These are phyloP conservation scores for Diarsia dahlii DNA, from an alignment of 2,888 invertebrate species.

Conservation along the genomic window DNA sequence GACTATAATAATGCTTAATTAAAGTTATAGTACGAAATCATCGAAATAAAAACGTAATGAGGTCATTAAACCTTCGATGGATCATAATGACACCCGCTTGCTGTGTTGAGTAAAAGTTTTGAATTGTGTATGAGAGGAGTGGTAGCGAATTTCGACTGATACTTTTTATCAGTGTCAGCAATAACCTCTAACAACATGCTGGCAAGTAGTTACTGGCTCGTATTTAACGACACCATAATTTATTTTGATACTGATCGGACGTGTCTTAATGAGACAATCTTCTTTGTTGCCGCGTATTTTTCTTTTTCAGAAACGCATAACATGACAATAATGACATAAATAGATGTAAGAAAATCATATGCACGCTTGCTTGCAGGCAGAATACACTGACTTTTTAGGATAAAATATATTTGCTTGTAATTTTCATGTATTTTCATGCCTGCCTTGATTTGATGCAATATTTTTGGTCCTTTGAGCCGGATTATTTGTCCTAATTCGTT, in stretches of 20 bases:
- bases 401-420: too few species aligned
- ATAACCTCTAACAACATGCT: neutral
- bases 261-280: neutral
- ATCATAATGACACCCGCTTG: constrained; percentile 59
- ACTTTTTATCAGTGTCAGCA: neutral
- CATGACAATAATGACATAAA: neutral
- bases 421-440: too few species aligned
- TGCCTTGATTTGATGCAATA: neutral
- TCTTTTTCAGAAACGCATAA: neutral
- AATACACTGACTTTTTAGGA: too few species aligned
- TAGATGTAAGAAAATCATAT: too few species aligned
- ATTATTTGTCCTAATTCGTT: neutral
- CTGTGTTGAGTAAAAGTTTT: constrained; percentile 57
- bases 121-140: constrained; percentile 11
- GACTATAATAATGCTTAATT: constrained; percentile 55
- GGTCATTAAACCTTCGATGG: constrained; percentile 64
- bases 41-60: constrained; percentile 64
- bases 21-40: constrained; percentile 51
- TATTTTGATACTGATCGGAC: neutral
- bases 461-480: neutral
- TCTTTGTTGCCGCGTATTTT: neutral
- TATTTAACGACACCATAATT: neutral
- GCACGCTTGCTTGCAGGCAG: too few species aligned
- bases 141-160: constrained; percentile 22
- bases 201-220: neutral